These are phyloP conservation scores for Trogon melanurus DNA, from an alignment of 2,113 vertebrate genomes.

Conservation along the genomic window DNA sequence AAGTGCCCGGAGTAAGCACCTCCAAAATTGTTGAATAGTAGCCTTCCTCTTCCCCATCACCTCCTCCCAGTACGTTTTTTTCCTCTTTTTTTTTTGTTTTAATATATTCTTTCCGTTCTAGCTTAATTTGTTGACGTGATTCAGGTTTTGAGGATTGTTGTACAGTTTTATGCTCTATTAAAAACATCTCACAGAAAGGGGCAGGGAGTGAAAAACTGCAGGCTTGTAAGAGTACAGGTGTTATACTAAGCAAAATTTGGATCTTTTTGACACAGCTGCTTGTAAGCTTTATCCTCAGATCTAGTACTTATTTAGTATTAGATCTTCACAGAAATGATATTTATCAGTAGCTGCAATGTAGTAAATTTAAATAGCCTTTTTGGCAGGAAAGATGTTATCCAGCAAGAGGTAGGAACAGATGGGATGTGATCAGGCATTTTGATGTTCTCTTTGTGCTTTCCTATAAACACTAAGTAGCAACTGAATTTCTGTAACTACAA, in stretches of 20 bases:
- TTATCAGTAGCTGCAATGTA: slow-evolving; percentile 54
- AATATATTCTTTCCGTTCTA: neutral
- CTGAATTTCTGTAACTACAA: slow-evolving; percentile 45
- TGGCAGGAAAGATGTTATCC: slow-evolving; percentile 58
- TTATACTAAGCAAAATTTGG: neutral
- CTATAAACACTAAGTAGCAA: slow-evolving; percentile 42
- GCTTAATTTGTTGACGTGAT: neutral
- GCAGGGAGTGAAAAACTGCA: neutral
- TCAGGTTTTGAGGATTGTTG: neutral
- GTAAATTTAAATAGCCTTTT: slow-evolving; percentile 68
- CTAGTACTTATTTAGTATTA: slow-evolving; percentile 60
- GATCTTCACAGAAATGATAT: slow-evolving; percentile 40
- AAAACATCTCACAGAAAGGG: neutral
- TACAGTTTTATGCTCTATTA: neutral
- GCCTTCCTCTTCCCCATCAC: neutral
- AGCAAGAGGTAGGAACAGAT: slow-evolving; percentile 56
- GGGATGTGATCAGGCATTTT: slow-evolving; percentile 57
- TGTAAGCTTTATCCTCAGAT: slow-evolving; percentile 52
- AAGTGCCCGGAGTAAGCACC: slow-evolving; percentile 43
- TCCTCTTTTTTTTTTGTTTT: neutral
- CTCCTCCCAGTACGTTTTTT: neutral
- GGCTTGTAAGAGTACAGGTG: neutral
- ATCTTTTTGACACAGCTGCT: slow-evolving; percentile 29
- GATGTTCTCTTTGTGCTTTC: slow-evolving; percentile 61
- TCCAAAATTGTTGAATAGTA: slow-evolving; percentile 20